Evolutionary conservation across 1,140 invertebrate genomes (phyloP).

Genomic region (Ceratina calcarata): DNA sequence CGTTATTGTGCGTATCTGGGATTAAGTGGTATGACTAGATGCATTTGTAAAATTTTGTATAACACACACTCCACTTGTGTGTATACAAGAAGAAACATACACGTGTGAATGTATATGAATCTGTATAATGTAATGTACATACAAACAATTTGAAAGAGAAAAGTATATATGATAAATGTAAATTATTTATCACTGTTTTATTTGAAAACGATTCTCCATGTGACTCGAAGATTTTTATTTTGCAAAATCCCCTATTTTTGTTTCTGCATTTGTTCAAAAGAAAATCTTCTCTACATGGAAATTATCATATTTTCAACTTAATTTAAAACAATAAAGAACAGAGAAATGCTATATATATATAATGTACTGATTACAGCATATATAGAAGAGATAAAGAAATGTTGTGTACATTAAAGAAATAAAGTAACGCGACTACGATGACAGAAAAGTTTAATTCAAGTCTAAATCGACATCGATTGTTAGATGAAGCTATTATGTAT

Average conservation of each 20-base stretch:
- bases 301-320: too few species aligned
- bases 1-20: not conserved
- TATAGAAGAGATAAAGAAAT: conserved; percentile 10
- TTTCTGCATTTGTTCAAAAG: not conserved
- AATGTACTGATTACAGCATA: conserved; percentile 26
- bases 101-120: not conserved
- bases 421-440: conserved; percentile 22
- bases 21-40: conserved; percentile 4
- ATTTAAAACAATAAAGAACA: not conserved
- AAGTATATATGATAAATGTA: conserved; percentile 38
- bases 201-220: conserved; percentile 1
- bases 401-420: conserved; percentile 15
- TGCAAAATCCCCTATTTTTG: conserved; percentile 18
- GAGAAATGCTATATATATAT: not conserved
- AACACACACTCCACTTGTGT: not conserved
- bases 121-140: not conserved
- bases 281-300: too few species aligned
- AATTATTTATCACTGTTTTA: conserved; percentile 42
- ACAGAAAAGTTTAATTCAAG: conserved; percentile 20
- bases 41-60: not conserved
- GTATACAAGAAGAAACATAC: not conserved
- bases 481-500: conserved; percentile 28
- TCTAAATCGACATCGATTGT: conserved; percentile 24
- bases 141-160: conserved; percentile 26
- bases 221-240: conserved; percentile 15